A percentile compares a stretch with the other conserved stretches of the same genome.
phyloP scores from a whole-genome alignment of 1,140 invertebrate species.

The Cydia amplana region DNA sequence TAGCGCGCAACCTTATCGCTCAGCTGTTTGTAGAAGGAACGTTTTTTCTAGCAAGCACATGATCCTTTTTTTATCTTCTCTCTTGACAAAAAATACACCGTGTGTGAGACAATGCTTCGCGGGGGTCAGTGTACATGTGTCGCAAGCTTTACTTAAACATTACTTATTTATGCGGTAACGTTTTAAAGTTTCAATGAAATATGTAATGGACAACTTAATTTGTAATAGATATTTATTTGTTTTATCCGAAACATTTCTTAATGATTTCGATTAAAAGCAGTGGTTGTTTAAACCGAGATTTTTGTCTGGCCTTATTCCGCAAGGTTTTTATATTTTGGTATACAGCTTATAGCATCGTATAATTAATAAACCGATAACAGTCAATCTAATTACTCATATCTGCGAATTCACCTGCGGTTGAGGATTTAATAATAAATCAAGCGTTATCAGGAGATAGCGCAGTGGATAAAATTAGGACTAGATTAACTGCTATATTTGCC shows the following conservation, averaged over 20 bases:
- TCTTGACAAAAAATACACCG: conserved; percentile 31
- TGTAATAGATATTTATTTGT: too few relatives aligned
- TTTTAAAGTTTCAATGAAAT: neutral
- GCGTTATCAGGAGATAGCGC: conserved; percentile 17
- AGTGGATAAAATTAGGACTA: conserved; percentile 24
- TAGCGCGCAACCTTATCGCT: conserved; percentile 39
- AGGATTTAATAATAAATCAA: conserved; percentile 27
- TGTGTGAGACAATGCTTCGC: conserved; percentile 31
- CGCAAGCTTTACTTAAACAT: conserved; percentile 11
- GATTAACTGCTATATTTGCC: conserved; percentile 15
- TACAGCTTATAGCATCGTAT: neutral
- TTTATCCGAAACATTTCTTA: too few relatives aligned
- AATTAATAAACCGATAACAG: conserved; percentile 9
- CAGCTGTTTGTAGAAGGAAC: conserved; percentile 54
- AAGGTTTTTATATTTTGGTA: neutral
- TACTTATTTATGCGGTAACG: neutral
- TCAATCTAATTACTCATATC: conserved; percentile 22
- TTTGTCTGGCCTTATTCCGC: too few relatives aligned
- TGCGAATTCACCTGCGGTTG: neutral
- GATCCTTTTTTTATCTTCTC: conserved; percentile 45
- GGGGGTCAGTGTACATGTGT: conserved; percentile 32
- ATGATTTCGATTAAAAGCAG: too few relatives aligned
- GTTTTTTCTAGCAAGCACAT: conserved; percentile 46
- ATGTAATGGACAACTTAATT: neutral
- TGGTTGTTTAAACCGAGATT: too few relatives aligned